Evolutionary conservation across 2,113 vertebrate species (phyloP), one percentile per base, ranked within the genome.

Genomic region (Oostethus manadensis): DNA sequence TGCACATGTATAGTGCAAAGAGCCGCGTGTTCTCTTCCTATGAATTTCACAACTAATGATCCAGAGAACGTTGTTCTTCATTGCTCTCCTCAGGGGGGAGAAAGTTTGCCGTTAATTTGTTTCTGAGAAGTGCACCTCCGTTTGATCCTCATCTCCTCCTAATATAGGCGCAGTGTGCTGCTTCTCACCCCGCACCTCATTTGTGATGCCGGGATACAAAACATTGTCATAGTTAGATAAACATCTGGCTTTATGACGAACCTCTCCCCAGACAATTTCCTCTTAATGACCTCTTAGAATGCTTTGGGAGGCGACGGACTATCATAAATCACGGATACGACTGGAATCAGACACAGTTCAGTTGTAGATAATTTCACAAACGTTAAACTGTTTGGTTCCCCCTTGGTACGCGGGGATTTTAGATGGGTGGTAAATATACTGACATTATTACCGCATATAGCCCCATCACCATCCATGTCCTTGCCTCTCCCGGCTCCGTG

Each of bases 211-310:
- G 29, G 50, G 63, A 62, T 21, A 67, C 42, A 54, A 69, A 56
- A 65, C 43, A 15, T 45, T n/a, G 47, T 68, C 65, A 48, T 29
- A 64, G 53, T 48, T 60, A 51, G 67, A 75, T 77, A 77, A 77
- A 74, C 70, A 69, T 71, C 70, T 82, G 60, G 35, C 56, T 71
- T 73, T 55, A 75, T 72, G 55, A 78, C 64, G 68, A 72, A 69
- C 68, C 55, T 60, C 61, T 61, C 46, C 70, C 62, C 16, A 64
- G 59, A 68, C 69, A 71, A 64, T 77, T 69, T 68, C 64, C 47
- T 60, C 26, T 51, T 23, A 66, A 71, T 74, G 70, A 82, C 70
- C 71, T 63, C 56, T 20, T n/a, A 13, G 59, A 82, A 66, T 29
- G 46, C 67, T 47, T 62, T 33, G 1, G 10, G 51, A 64, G 64